These are phyloP conservation scores for Crenichthys baileyi DNA, from an alignment of 2,797 vertebrate genomes.

Conservation along the genomic window DNA sequence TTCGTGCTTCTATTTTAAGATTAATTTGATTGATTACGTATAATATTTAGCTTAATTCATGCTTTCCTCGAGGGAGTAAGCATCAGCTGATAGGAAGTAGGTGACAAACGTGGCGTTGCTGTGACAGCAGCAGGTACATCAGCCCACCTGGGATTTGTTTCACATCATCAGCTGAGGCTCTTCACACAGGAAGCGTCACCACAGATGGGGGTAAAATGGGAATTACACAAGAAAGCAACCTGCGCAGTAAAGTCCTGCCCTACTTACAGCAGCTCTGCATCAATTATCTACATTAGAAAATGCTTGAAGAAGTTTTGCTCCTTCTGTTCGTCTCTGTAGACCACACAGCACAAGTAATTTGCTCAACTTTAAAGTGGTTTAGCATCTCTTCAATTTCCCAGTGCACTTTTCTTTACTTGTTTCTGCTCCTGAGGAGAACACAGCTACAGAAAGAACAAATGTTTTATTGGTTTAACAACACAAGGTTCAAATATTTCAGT, in stretches of 20 bases:
- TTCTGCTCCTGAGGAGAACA: constrained; percentile 34
- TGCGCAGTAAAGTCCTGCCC: constrained; percentile 45
- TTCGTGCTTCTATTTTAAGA: constrained; percentile 12
- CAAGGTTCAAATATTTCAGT: constrained; percentile 19
- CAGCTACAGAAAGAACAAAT: constrained; percentile 18
- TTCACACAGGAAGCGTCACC: constrained; percentile 41
- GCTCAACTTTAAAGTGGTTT: constrained; percentile 21
- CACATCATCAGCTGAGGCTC: constrained; percentile 49
- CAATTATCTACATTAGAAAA: constrained; percentile 62
- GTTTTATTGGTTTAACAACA: constrained; percentile 51
- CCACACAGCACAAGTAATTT: constrained; percentile 35
- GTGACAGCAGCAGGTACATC: constrained; percentile 47
- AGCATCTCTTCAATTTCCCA: constrained; percentile 19
- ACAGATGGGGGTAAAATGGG: constrained; percentile 45
- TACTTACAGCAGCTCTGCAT: constrained; percentile 64
- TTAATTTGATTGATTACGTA: not conserved
- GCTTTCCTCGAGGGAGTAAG: constrained; percentile 30
- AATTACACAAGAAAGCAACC: constrained; percentile 58
- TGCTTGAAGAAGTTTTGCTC: constrained; percentile 37
- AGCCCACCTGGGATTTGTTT: constrained; percentile 63
- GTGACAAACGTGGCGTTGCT: constrained; percentile 22
- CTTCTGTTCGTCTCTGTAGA: constrained; percentile 44
- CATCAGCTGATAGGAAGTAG: constrained; percentile 42
- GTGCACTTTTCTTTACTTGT: constrained; percentile 8
- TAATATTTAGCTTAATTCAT: constrained; percentile 26